Evolutionary conservation across 2,888 invertebrate species (phyloP).

Genomic region (Charanyca ferruginea): DNA sequence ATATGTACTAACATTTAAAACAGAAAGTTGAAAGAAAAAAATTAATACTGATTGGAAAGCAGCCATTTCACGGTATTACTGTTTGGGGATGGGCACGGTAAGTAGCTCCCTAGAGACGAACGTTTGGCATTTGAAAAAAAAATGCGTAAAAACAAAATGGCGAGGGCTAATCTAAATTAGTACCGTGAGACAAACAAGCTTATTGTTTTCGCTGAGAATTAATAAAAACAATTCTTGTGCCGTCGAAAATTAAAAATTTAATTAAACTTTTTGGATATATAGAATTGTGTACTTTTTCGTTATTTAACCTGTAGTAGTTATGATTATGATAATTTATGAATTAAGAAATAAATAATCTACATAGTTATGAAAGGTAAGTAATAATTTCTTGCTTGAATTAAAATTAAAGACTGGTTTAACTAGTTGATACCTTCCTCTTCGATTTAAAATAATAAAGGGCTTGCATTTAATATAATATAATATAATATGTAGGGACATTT

Average conservation of each 20-base stretch:
- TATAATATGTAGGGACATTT: no score
- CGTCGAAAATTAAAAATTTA: background rate
- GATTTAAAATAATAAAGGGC: no score
- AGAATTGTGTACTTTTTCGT: background rate
- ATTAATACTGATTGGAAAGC: conserved; percentile 69
- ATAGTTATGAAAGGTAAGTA: no score
- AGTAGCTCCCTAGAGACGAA: conserved; percentile 78
- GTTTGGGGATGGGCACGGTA: conserved; percentile 70
- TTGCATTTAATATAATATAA: no score
- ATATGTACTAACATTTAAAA: conserved; percentile 29
- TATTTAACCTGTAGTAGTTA: background rate
- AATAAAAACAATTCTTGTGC: conserved; percentile 7
- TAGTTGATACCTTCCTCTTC: no score
- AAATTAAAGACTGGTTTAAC: no score
- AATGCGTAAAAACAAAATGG: conserved; percentile 80
- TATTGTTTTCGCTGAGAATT: conserved; percentile 30
- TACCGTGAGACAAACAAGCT: conserved; percentile 72
- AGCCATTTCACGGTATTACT: conserved; percentile 73
- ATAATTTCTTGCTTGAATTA: no score
- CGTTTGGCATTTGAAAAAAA: conserved; percentile 85
- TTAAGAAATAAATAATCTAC: background rate
- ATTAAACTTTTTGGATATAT: conserved; percentile 6
- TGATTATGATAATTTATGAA: background rate
- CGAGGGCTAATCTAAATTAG: conserved; percentile 86
- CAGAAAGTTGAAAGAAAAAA: conserved; percentile 39